phyloP scores from a whole-genome alignment of 2,797 vertebrate species.

The Clarias pachynema region DNA sequence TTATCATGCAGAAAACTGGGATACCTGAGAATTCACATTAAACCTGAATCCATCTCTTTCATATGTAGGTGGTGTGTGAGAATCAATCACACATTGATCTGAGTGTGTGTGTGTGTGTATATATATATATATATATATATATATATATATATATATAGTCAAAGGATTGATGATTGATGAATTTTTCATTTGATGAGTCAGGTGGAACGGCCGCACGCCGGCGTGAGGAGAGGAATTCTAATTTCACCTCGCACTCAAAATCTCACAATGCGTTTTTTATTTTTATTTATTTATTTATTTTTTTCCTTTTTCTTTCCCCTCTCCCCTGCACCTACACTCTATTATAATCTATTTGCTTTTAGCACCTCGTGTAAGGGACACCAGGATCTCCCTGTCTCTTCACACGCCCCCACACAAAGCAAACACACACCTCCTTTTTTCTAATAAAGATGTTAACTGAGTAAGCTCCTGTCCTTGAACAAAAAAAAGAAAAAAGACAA shows the following conservation, averaged over 20 bases:
- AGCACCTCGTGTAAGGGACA: conserved; percentile 40
- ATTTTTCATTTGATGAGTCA: conserved; percentile 89
- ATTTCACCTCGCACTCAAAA: conserved; percentile 68
- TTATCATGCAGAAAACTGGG: conserved; percentile 75
- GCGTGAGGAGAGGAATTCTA: conserved; percentile 80
- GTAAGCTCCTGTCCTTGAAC: not conserved
- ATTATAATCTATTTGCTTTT: conserved; percentile 48
- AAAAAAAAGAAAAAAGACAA: not conserved
- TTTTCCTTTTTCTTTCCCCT: conserved; percentile 57
- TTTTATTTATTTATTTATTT: conserved; percentile 19
- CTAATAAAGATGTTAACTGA: not conserved
- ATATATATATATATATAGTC: conserved; percentile 58
- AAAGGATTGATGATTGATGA: conserved; percentile 88
- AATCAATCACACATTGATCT: conserved; percentile 86
- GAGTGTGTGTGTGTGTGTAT: conserved; percentile 41
- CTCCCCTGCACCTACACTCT: conserved; percentile 32
- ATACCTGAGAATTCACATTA: conserved; percentile 78
- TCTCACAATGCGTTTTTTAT: conserved; percentile 65
- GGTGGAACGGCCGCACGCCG: conserved; percentile 69
- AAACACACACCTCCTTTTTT: conserved; percentile 4
- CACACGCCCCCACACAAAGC: conserved; percentile 6
- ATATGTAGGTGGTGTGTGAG: conserved; percentile 73
- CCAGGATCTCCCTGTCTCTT: conserved; percentile 6
- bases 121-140: not conserved
- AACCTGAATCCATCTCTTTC: conserved; percentile 66